Conservation (phyloP, 1,140 invertebrate species). For the Ceratosolen fusciceps region DNA sequence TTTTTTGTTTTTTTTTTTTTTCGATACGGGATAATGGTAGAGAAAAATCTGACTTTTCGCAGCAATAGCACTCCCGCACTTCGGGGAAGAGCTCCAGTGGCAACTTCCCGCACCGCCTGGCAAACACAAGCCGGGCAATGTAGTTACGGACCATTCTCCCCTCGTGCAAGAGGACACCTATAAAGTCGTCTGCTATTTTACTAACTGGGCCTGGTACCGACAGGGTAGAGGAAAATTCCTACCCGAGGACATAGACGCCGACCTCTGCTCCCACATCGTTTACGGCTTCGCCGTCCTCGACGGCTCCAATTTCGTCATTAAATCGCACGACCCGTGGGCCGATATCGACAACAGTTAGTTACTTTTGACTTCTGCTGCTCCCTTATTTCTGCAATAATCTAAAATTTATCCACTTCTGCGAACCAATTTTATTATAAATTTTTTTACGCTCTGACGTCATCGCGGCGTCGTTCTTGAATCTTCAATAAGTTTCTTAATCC, state of each 20-base stretch:
- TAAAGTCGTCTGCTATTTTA: constrained; percentile 78
- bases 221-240: constrained; percentile 74
- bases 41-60: neutral
- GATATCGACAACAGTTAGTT: constrained; percentile 75
- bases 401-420: too few relatives aligned
- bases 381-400: too few relatives aligned
- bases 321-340: constrained; percentile 76
- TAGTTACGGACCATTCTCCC: neutral
- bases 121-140: neutral
- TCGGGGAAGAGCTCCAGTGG: constrained; percentile 60
- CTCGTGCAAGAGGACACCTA: constrained; percentile 58
- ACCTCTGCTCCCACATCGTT: constrained; percentile 79
- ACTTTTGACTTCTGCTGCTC: neutral
- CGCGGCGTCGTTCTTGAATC: too few relatives aligned
- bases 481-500: too few relatives aligned
- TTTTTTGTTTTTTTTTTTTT: too few relatives aligned
- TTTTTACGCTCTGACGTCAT: too few relatives aligned
- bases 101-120: constrained; percentile 33
- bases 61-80: constrained; percentile 59
- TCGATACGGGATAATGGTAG: too few relatives aligned
- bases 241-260: constrained; percentile 76
- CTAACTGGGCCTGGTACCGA: constrained; percentile 78
- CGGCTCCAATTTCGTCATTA: constrained; percentile 71
- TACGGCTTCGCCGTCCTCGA: constrained; percentile 80
- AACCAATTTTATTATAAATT: too few relatives aligned